Base-by-base conservation (phyloP, 1,140 invertebrate genomes). In the Drosophila subpulchrella region DNA sequence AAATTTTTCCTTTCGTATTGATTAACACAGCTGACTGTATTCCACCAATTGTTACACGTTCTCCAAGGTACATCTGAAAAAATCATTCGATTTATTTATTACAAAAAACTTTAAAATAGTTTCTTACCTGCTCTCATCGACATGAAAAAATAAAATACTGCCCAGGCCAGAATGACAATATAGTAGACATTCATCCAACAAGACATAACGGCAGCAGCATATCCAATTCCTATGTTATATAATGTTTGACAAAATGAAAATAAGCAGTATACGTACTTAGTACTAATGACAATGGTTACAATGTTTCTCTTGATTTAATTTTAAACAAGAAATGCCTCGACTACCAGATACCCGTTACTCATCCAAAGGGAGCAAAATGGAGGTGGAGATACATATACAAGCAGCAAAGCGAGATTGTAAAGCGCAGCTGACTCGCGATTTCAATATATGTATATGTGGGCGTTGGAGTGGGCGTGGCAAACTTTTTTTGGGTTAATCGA, bases 141-240 rank as follows among this genome's bases (percentile, higher is more conserved):
- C 94, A 97, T 97, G 93, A 98, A 97, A 92, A 99, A 97, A 91
- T 99, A 99, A 93, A 98, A 99, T 71, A 99, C 95, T 0, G 98
- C 98, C 98, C 98, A 99, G 2, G 98, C 97, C 58, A 99, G 94
- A 65, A 99, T 98, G 3, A 99, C 98, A 83, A 99, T 99, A 94
- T 99, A 99, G 93, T 99, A 99, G 27, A 98, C 96, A 92, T 99
- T 99, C 94, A 99, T 97, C 98, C 98, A 99, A 88, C 98, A 99
- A 0, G 98, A 98, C 97, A 99, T 99, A 4, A 99, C 97, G 2
- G 98, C 98, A 0, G 98, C 98, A 4, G 98, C 98, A 92, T 99
- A 99, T 7, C 99, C 99, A 75, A 99, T 98, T 81, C 98, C 42
- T 46, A 20, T 20, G 0, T 0, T 39, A 39, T 1, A n/a, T 12